Conservation (phyloP, 2,888 invertebrate species). For the Harmothoe impar region DNA sequence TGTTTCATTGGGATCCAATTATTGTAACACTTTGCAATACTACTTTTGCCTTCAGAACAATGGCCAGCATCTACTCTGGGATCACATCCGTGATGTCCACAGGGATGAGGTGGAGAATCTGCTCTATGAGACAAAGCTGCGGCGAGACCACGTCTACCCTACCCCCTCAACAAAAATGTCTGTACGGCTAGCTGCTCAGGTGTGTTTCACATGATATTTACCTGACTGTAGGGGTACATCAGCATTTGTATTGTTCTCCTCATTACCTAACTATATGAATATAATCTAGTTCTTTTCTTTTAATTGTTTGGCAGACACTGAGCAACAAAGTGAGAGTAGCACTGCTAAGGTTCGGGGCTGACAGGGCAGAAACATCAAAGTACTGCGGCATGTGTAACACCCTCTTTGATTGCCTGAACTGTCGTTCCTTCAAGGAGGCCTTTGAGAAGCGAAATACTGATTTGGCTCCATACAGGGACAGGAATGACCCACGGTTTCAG, state of each 20-base stretch:
- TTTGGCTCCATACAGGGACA: neutral
- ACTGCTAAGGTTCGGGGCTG: neutral
- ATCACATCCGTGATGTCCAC: conserved; percentile 35
- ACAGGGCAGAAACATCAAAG: neutral
- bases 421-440: neutral
- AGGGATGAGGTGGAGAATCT: neutral
- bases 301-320: neutral
- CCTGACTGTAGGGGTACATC: no score
- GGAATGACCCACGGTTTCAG: neutral
- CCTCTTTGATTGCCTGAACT: conserved; percentile 48
- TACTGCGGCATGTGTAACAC: neutral
- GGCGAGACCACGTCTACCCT: conserved; percentile 49
- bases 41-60: conserved; percentile 27
- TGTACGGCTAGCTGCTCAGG: conserved; percentile 58
- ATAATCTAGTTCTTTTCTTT: no score
- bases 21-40: no score
- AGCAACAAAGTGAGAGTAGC: neutral
- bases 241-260: no score
- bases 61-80: conserved; percentile 59
- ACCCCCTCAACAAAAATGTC: conserved; percentile 56
- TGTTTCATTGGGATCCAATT: no score
- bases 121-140: conserved; percentile 50
- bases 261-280: no score
- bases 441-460: neutral
- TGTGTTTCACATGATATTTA: no score